phyloP scores from a whole-genome alignment of 35 echinoderm and acorn worm genomes.

The Heliocidaris erythrogramma region DNA sequence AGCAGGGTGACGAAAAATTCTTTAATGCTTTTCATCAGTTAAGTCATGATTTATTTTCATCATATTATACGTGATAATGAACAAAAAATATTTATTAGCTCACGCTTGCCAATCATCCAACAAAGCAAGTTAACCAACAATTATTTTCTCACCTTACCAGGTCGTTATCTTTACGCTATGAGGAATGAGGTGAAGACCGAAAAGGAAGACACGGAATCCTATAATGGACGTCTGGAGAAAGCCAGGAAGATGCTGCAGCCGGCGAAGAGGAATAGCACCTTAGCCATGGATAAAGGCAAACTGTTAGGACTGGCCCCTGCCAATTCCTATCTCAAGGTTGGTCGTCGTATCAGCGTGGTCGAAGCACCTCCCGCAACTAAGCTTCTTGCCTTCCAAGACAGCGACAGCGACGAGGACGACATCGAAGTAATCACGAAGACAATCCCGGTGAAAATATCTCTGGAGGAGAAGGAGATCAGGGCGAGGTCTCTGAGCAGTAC shows the following conservation, averaged over 20 bases:
- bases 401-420: constrained; percentile 54
- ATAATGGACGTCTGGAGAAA: constrained; percentile 64
- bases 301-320: constrained; percentile 59
- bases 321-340: constrained; percentile 61
- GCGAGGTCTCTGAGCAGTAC: neutral
- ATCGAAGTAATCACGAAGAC: constrained; percentile 41
- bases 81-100: neutral
- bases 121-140: neutral
- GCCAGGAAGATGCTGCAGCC: constrained; percentile 62
- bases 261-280: constrained; percentile 56
- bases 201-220: constrained; percentile 74
- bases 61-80: too few species aligned
- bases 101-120: neutral
- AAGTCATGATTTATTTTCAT: too few species aligned
- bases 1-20: too few species aligned
- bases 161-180: constrained; percentile 75
- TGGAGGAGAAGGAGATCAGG: neutral
- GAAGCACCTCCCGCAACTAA: neutral
- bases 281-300: constrained; percentile 64
- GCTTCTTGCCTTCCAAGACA: neutral
- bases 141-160: neutral
- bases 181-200: constrained; percentile 67
- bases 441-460: constrained; percentile 48
- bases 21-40: too few species aligned
- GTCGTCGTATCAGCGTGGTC: constrained; percentile 58